phyloP scores from a whole-genome alignment of 2,797 vertebrate species.

The Danio kyathit region DNA sequence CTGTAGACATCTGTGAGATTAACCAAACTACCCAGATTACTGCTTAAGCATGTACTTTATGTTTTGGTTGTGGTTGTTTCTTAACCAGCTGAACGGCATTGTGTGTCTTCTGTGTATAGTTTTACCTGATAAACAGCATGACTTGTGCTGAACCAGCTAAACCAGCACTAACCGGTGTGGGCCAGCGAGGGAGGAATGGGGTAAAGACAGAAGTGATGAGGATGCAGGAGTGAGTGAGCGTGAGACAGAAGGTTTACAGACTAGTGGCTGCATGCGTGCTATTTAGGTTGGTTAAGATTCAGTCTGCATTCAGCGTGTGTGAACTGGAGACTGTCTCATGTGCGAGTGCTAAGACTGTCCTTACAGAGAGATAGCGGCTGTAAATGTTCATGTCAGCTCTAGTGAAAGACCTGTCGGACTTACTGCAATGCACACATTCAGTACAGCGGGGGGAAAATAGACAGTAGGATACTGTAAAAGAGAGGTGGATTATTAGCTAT shows the following conservation, averaged over 20 bases:
- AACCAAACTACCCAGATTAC: background rate
- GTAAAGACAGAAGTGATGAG: constrained; percentile 64
- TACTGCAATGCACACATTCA: constrained; percentile 25
- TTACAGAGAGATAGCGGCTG: constrained; percentile 36
- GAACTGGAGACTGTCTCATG: constrained; percentile 53
- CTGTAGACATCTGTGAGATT: background rate
- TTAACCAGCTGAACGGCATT: background rate
- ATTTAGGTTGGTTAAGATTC: constrained; percentile 58
- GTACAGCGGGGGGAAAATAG: background rate
- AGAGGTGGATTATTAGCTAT: background rate
- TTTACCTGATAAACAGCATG: background rate
- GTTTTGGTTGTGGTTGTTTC: background rate
- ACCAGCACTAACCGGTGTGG: constrained; percentile 11
- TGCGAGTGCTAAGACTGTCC: constrained; percentile 44
- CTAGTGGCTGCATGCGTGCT: constrained; percentile 34
- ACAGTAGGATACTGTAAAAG: background rate
- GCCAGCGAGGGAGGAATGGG: background rate
- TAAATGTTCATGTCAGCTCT: constrained; percentile 34
- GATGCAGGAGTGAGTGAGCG: constrained; percentile 24
- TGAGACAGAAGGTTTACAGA: constrained; percentile 5
- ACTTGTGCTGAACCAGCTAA: background rate
- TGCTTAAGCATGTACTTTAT: background rate
- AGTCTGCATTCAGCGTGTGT: constrained; percentile 48
- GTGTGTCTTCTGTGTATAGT: background rate
- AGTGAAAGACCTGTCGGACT: background rate